Percentiles rank a stretch among this genome's conserved stretches.
These are phyloP conservation scores for Plusia festucae DNA, from an alignment of 2,888 invertebrate genomes.

Conservation along the genomic window DNA sequence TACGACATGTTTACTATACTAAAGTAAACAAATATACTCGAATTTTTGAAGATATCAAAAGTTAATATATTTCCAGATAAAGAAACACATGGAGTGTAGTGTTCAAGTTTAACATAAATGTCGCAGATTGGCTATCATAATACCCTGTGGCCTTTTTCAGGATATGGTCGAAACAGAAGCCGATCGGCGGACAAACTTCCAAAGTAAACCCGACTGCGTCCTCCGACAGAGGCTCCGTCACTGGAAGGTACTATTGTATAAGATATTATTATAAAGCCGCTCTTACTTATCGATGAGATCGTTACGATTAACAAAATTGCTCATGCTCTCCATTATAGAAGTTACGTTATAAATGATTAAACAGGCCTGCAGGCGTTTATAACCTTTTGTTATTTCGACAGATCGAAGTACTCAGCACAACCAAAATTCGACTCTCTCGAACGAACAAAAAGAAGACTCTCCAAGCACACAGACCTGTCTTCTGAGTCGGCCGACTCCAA, in stretches of 20 bases:
- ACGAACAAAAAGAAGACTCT: conserved; percentile 64
- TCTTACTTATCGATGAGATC: not conserved
- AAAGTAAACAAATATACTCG: not conserved
- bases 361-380: not conserved
- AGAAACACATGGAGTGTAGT: too few relatives aligned
- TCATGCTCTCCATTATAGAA: too few relatives aligned
- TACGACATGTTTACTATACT: not conserved
- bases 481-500: conserved; percentile 85
- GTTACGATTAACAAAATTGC: too few relatives aligned
- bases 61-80: not conserved
- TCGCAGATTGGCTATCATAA: not conserved
- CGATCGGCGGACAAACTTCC: conserved; percentile 59
- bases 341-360: not conserved
- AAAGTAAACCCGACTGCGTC: conserved; percentile 67
- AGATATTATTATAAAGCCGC: not conserved
- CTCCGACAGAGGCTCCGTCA: conserved; percentile 67
- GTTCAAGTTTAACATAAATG: not conserved
- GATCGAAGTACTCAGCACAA: conserved; percentile 69
- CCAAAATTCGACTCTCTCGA: conserved; percentile 68
- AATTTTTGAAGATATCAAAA: not conserved
- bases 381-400: conserved; percentile 44
- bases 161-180: conserved; percentile 83
- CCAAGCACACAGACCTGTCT: conserved; percentile 71
- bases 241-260: conserved; percentile 65
- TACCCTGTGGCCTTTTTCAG: conserved; percentile 64